phyloP scores from a whole-genome alignment of 2,888 invertebrate species.

The Mythimna impura region DNA sequence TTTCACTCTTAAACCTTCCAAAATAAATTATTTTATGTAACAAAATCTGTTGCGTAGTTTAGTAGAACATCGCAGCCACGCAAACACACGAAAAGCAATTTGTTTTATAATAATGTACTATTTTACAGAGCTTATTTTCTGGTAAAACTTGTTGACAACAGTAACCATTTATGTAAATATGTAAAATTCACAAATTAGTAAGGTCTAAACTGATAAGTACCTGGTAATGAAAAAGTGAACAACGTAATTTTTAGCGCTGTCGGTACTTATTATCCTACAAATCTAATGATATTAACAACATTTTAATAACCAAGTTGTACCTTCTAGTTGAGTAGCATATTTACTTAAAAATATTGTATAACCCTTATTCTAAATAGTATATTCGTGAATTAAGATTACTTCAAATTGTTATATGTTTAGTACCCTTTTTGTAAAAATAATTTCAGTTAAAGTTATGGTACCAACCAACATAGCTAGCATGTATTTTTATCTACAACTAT shows the following conservation, averaged over 20 bases:
- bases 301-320: slow-evolving; percentile 57
- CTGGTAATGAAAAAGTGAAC: slow-evolving; percentile 55
- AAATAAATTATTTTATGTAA: background rate
- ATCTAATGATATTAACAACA: slow-evolving; percentile 44
- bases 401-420: slow-evolving; percentile 64
- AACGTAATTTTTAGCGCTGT: slow-evolving; percentile 46
- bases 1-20: background rate
- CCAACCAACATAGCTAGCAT: slow-evolving; percentile 61
- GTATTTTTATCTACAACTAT: slow-evolving; percentile 66
- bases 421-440: slow-evolving; percentile 67
- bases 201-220: slow-evolving; percentile 59
- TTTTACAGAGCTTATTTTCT: slow-evolving; percentile 8
- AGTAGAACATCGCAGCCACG: background rate
- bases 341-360: slow-evolving; percentile 65
- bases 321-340: slow-evolving; percentile 66
- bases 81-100: slow-evolving; percentile 1
- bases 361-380: slow-evolving; percentile 48
- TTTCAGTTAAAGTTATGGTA: slow-evolving; percentile 66
- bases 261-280: slow-evolving; percentile 47
- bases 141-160: slow-evolving; percentile 22
- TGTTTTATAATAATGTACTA: background rate
- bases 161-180: slow-evolving; percentile 73
- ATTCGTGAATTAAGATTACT: slow-evolving; percentile 50
- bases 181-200: slow-evolving; percentile 70
- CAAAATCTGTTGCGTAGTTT: background rate